phyloP scores from a whole-genome alignment of 2,888 invertebrate genomes.

The Xestia ashworthii region DNA sequence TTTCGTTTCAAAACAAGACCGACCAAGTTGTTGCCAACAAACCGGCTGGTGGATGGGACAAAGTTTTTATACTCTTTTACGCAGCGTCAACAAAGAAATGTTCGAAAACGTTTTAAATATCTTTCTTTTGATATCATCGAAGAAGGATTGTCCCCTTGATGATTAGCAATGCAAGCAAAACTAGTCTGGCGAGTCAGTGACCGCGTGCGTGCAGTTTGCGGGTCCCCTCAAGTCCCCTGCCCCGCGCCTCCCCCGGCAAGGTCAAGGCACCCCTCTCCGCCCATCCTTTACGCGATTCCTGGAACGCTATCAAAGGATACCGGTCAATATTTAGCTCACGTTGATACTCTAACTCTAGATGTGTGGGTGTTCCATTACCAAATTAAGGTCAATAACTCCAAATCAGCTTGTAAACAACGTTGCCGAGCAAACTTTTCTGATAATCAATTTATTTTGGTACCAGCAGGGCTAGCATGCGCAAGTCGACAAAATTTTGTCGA shows the following conservation, averaged over 20 bases:
- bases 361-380: neutral
- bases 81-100: slow-evolving; percentile 24
- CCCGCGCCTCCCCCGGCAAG: slow-evolving; percentile 82
- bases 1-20: slow-evolving; percentile 41
- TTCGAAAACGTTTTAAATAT: slow-evolving; percentile 11
- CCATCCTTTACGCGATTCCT: slow-evolving; percentile 77
- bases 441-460: slow-evolving; percentile 11
- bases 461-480: too few species aligned
- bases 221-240: too few species aligned
- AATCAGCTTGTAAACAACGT: slow-evolving; percentile 22
- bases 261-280: slow-evolving; percentile 81
- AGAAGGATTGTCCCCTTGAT: slow-evolving; percentile 49
- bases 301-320: slow-evolving; percentile 69
- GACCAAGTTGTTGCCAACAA: slow-evolving; percentile 35
- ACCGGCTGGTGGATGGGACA: slow-evolving; percentile 23
- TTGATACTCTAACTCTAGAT: neutral
- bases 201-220: slow-evolving; percentile 77
- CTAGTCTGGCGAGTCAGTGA: slow-evolving; percentile 84
- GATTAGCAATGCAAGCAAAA: slow-evolving; percentile 76
- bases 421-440: neutral
- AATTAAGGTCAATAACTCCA: slow-evolving; percentile 43
- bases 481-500: too few species aligned
- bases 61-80: slow-evolving; percentile 15
- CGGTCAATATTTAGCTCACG: slow-evolving; percentile 37
- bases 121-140: slow-evolving; percentile 28